A percentile compares a stretch with the other conserved stretches of the same genome.
These are phyloP conservation scores for Aphelenchoides fujianensis DNA, from an alignment of 1,140 invertebrate genomes.

Conservation along the genomic window DNA sequence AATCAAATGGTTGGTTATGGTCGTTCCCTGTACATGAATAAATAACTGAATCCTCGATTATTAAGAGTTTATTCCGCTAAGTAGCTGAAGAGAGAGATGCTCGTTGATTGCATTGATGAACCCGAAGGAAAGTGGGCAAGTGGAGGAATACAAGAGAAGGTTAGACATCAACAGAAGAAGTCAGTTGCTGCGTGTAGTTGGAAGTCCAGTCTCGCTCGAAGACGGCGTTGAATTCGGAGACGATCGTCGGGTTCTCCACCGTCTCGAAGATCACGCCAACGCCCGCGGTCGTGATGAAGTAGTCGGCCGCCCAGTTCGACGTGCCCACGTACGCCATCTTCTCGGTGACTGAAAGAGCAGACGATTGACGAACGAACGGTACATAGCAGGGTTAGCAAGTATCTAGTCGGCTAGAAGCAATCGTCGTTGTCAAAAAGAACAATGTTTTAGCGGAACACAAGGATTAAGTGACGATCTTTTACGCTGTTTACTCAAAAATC, in stretches of 20 bases:
- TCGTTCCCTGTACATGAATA: not conserved
- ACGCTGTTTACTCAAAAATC: too few species aligned
- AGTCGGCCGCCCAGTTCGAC: constrained; percentile 91
- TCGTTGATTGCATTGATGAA: not conserved
- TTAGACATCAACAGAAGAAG: too few species aligned
- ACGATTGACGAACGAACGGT: too few species aligned
- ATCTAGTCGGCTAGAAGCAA: too few species aligned
- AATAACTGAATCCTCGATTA: too few species aligned
- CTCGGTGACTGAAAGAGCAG: constrained; percentile 78
- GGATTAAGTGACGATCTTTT: too few species aligned
- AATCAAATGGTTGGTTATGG: not conserved
- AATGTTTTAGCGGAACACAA: too few species aligned
- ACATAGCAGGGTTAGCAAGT: too few species aligned
- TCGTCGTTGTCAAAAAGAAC: not conserved
- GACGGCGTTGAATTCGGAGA: constrained; percentile 42
- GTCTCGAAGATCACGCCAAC: constrained; percentile 66
- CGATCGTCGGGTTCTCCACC: constrained; percentile 18
- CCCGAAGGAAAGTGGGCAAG: too few species aligned
- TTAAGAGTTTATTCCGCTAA: too few species aligned
- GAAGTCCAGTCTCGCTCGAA: constrained; percentile 56
- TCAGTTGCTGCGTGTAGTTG: constrained; percentile 33
- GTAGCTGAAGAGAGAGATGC: not conserved
- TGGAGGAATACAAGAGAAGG: too few species aligned
- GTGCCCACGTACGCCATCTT: constrained; percentile 80
- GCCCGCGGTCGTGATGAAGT: constrained; percentile 86